Conservation (phyloP, 2,888 invertebrate species). For the Cynaeus angustus region DNA sequence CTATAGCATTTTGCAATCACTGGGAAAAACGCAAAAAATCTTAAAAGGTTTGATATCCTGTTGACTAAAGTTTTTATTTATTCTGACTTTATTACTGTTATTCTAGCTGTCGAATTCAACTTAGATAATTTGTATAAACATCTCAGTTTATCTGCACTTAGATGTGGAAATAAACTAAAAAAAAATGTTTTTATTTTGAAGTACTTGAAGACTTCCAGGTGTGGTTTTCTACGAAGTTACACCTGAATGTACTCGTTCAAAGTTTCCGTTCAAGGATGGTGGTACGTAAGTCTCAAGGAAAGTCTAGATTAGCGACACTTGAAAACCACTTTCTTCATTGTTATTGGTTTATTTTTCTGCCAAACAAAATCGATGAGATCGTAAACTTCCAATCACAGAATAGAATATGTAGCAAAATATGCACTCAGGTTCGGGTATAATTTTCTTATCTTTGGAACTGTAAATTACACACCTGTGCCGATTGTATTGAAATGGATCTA, state of each 20-base stretch:
- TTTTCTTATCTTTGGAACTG: constrained; percentile 24
- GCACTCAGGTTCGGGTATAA: constrained; percentile 7
- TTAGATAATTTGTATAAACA: constrained; percentile 3
- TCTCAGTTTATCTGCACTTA: constrained; percentile 12
- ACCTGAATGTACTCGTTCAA: constrained; percentile 37
- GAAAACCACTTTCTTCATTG: background rate
- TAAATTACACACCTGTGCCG: constrained; percentile 41
- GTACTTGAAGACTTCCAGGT: constrained; percentile 24
- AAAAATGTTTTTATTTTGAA: constrained; percentile 13
- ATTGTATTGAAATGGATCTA: constrained; percentile 28
- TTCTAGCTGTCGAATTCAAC: background rate
- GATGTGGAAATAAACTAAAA: constrained; percentile 34
- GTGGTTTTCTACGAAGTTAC: constrained; percentile 15
- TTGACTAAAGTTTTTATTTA: no score
- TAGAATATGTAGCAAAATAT: constrained; percentile 8
- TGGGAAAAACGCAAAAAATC: no score
- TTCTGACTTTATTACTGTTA: no score
- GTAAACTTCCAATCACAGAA: background rate
- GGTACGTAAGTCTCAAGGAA: constrained; percentile 17
- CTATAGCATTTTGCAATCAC: no score
- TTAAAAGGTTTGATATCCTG: no score
- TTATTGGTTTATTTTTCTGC: constrained; percentile 7
- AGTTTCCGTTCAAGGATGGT: constrained; percentile 22
- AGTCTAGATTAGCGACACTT: constrained; percentile 1
- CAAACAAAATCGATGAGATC: background rate